phyloP scores from a whole-genome alignment of 2,888 invertebrate genomes.

The Cantharis nigra region DNA sequence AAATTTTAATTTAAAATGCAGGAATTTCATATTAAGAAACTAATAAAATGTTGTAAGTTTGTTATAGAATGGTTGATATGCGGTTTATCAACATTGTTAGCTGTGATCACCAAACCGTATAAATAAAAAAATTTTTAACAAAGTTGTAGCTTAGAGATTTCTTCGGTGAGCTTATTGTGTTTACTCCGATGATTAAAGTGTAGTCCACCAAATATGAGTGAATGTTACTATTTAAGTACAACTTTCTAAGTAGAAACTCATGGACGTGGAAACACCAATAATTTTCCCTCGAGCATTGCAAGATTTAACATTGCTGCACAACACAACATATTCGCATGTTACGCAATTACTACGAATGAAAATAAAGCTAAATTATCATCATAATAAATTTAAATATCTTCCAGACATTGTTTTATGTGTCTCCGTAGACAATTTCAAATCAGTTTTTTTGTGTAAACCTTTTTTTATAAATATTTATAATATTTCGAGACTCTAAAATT shows the following conservation, averaged over 20 bases:
- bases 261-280: slow-evolving; percentile 45
- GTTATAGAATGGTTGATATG: not conserved
- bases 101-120: not conserved
- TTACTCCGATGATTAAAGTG: slow-evolving; percentile 32
- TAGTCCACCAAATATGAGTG: slow-evolving; percentile 34
- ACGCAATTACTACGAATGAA: slow-evolving; percentile 30
- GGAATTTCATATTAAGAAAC: not conserved
- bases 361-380: slow-evolving; percentile 17
- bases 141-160: not conserved
- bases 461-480: not conserved
- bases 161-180: slow-evolving; percentile 19
- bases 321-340: slow-evolving; percentile 32
- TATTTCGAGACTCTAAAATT: not conserved
- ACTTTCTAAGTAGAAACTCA: slow-evolving; percentile 45
- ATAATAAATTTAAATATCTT: not conserved
- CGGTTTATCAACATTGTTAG: not conserved
- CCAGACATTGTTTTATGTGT: not conserved
- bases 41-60: not conserved
- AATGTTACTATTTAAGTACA: slow-evolving; percentile 30
- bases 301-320: slow-evolving; percentile 35
- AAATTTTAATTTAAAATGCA: not conserved
- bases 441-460: not conserved
- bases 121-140: not conserved
- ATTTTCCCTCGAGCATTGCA: slow-evolving; percentile 42
- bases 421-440: not conserved